phyloP scores from a whole-genome alignment of 1,140 invertebrate genomes.

The Meloidogyne hapla region DNA sequence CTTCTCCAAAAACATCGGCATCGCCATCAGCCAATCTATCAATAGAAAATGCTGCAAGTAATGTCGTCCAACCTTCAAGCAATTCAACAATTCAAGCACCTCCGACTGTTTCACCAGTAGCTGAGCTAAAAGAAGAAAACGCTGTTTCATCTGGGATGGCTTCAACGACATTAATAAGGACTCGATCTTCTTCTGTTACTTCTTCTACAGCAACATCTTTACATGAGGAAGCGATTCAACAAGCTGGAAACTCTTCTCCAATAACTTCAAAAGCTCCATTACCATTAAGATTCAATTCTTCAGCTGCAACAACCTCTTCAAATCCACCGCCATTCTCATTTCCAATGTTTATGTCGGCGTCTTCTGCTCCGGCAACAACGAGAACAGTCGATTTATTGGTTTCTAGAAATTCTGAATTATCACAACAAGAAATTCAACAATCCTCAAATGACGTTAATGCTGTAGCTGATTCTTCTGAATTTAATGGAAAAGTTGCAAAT shows the following conservation, averaged over 20 bases:
- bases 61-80: not conserved
- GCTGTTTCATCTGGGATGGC: constrained; percentile 32
- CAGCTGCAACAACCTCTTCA: not conserved
- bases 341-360: not conserved
- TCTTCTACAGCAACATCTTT: constrained; percentile 16
- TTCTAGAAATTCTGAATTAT: not conserved
- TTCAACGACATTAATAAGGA: constrained; percentile 44
- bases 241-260: not conserved
- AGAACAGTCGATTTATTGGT: not conserved
- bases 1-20: not conserved
- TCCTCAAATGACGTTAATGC: constrained; percentile 2
- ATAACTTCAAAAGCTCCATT: constrained; percentile 11
- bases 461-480: not conserved
- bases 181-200: not conserved
- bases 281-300: not conserved
- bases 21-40: not conserved
- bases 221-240: not conserved
- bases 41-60: not conserved
- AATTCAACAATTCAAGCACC: not conserved
- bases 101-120: not conserved
- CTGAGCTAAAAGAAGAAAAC: not conserved
- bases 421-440: constrained; percentile 1
- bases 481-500: not conserved
- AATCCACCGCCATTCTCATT: not conserved
- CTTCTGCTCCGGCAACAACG: not conserved